Base-by-base conservation (phyloP, 92 coral and sea anemone species). In the Nematostella vectensis region DNA sequence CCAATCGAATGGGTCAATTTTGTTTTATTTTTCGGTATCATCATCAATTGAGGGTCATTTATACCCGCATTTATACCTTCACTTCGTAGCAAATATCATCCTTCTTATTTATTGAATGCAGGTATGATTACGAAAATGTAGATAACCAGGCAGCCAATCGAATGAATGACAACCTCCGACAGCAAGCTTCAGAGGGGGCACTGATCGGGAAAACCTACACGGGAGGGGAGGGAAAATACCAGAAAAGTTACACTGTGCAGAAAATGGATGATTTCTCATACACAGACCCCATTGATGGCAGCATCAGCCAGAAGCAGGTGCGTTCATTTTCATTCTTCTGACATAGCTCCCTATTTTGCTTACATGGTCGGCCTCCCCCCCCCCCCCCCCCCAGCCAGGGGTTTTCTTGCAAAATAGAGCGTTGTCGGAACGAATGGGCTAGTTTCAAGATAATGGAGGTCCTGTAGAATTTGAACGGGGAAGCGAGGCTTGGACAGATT, bases 221-320 rank as follows among this genome's bases (percentile, higher is more conserved):
- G 13, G 89, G 78, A 38, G 95, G 95, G 25, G 69, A 55, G 18
- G 78, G 82, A 3, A 68, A 58, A 11, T 48, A 68, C 59, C 75
- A 86, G 49, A 91, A 86, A 53, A 65, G 85, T 2, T 91, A 91
- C 72, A 69, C 89, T 49, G 91, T 91, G 38, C 65, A 82, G 48
- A 48, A 59, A 25, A 75, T 80, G 81, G 96, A 91, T 53, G 98
- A 91, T 61, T 91, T 86, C 42, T 75, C 86, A 1, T 91, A 91
- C 70, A 80, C 82, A n/a, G 98, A 91, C 65, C 98, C 98, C 4
- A 86, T 91, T 20, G 98, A 91, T 31, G 85, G 83, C 29, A 91
- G 93, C 65, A 53, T 75, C 1, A 36, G 82, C 16, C 54, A 38
- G 30, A 80, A 76, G 62, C 98, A 91, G 98, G 98, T 86, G 30